These are phyloP conservation scores for Spilosoma lubricipeda DNA, from an alignment of 2,888 invertebrate genomes.

Conservation along the genomic window DNA sequence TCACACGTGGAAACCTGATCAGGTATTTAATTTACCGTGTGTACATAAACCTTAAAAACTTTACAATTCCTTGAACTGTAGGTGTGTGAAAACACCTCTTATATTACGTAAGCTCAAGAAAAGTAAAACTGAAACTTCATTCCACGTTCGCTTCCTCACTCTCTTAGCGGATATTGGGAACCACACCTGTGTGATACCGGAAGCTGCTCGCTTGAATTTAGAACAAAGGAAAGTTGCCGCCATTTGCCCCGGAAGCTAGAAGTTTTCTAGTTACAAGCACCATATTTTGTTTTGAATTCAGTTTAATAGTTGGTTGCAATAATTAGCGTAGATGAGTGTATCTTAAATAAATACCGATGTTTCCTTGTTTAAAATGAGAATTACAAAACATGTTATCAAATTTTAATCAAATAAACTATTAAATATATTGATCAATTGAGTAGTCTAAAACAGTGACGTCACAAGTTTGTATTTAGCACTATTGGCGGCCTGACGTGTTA, in stretches of 20 bases:
- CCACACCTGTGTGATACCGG: conserved; percentile 35
- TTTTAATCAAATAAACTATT: too few relatives aligned
- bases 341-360: too few relatives aligned
- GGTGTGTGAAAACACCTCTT: neutral
- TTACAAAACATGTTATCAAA: too few relatives aligned
- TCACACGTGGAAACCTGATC: too few relatives aligned
- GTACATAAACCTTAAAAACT: neutral
- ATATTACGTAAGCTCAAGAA: neutral
- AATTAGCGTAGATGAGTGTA: too few relatives aligned
- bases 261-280: conserved; percentile 12
- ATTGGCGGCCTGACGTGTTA: neutral
- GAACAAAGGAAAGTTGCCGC: conserved; percentile 53
- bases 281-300: neutral
- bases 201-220: conserved; percentile 51
- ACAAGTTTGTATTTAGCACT: too few relatives aligned
- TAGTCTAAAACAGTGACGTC: too few relatives aligned
- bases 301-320: neutral
- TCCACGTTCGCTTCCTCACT: conserved; percentile 32
- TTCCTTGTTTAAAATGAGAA: too few relatives aligned
- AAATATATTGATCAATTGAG: too few relatives aligned
- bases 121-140: neutral
- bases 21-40: too few relatives aligned
- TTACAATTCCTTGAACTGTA: neutral
- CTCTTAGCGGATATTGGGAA: conserved; percentile 56
- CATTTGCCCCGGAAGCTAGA: conserved; percentile 33